Evolutionary conservation across 2,888 invertebrate species (phyloP).

Genomic region (Polydrusus pterygomalis): DNA sequence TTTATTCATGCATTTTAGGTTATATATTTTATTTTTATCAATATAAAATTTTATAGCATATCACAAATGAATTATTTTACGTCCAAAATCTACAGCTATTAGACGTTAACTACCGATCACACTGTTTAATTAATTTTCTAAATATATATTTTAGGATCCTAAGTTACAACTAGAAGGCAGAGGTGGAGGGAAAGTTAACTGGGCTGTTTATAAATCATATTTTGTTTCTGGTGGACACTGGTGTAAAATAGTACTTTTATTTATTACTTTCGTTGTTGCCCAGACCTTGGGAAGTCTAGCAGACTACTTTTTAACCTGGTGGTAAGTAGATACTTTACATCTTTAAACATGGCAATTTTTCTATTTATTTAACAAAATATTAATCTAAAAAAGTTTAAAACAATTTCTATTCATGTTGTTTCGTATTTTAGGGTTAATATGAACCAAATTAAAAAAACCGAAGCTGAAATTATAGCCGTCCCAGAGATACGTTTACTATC

Average conservation of each 20-base stretch:
- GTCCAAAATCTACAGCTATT: no score
- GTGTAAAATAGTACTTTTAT: constrained; percentile 66
- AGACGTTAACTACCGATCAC: no score
- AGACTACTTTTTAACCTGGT: constrained; percentile 87
- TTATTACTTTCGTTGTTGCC: constrained; percentile 76
- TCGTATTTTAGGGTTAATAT: constrained; percentile 63
- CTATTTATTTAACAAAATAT: not conserved
- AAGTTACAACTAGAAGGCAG: constrained; percentile 75
- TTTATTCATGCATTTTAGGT: no score
- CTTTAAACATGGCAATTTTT: not conserved
- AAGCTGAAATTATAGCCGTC: not conserved
- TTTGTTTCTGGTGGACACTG: constrained; percentile 82
- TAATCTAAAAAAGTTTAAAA: no score
- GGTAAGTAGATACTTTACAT: constrained; percentile 72
- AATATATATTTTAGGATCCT: constrained; percentile 58
- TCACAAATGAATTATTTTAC: no score
- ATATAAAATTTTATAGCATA: no score
- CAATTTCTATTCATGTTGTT: no score
- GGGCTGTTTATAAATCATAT: constrained; percentile 79
- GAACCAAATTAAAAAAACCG: constrained; percentile 51
- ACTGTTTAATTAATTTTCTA: no score
- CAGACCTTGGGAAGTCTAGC: constrained; percentile 83
- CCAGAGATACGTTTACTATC: not conserved
- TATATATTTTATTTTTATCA: no score
- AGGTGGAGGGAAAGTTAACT: constrained; percentile 75